Percentiles rank a stretch among this genome's conserved stretches.
phyloP scores from a whole-genome alignment of 2,888 invertebrate species.

The Clistopyga incitator region DNA sequence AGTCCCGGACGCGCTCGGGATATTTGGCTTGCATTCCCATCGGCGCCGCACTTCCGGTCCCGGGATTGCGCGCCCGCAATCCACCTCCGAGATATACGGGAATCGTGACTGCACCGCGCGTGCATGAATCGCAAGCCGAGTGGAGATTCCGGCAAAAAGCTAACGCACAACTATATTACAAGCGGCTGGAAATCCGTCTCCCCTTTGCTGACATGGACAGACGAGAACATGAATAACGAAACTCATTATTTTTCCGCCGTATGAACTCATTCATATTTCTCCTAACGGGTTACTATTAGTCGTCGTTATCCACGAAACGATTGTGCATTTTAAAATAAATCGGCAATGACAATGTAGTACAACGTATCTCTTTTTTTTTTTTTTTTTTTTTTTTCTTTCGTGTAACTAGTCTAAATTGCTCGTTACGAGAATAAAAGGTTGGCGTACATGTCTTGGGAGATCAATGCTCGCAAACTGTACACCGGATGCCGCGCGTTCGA shows the following conservation, averaged over 20 bases:
- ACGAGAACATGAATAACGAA: constrained; percentile 12
- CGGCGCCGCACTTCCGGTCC: constrained; percentile 59
- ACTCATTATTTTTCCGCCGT: constrained; percentile 21
- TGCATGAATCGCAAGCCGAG: constrained; percentile 22
- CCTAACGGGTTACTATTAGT: not conserved
- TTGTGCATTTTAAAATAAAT: not conserved
- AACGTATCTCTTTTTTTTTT: not conserved
- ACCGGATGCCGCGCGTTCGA: constrained; percentile 56
- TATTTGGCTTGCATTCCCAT: constrained; percentile 62
- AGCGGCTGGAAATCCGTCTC: not conserved
- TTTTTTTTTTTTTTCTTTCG: constrained; percentile 24
- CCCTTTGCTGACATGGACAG: not conserved
- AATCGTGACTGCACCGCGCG: constrained; percentile 35
- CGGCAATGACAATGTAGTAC: not conserved
- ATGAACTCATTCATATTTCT: not conserved
- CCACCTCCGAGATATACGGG: constrained; percentile 38
- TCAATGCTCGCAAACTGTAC: constrained; percentile 47
- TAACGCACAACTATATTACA: constrained; percentile 41
- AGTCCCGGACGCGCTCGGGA: constrained; percentile 46
- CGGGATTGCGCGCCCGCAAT: constrained; percentile 41
- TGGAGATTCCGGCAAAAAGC: constrained; percentile 8
- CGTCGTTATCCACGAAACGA: not conserved
- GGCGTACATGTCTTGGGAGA: constrained; percentile 28
- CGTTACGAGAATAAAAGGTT: constrained; percentile 10
- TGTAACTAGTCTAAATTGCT: constrained; percentile 6